Evolutionary conservation across 2,888 invertebrate genomes (phyloP).

Genomic region (Auanema sp.): DNA sequence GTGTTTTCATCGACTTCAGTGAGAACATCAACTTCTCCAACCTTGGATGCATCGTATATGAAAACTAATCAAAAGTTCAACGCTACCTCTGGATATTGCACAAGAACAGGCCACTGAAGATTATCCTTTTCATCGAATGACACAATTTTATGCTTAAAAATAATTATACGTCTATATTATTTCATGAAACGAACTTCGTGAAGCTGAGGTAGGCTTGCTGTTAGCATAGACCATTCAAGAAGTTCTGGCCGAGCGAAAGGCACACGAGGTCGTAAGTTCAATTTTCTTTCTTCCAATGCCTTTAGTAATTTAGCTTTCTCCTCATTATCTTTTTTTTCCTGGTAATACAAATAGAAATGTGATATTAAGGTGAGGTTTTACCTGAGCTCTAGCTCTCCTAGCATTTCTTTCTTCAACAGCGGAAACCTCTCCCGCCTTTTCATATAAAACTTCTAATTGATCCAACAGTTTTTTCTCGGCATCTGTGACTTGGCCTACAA

Average conservation of each 20-base stretch:
- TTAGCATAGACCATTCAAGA: conserved; percentile 46
- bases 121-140: conserved; percentile 67
- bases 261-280: conserved; percentile 61
- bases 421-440: conserved; percentile 28
- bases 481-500: conserved; percentile 30
- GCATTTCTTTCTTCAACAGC: conserved; percentile 37
- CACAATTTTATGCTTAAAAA: conserved; percentile 58
- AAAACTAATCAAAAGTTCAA: background rate
- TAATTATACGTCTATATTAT: too few relatives aligned
- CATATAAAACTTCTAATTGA: conserved; percentile 27
- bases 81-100: conserved; percentile 54
- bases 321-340: conserved; percentile 66
- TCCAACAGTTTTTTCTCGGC: conserved; percentile 35
- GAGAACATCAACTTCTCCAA: conserved; percentile 80
- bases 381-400: conserved; percentile 27
- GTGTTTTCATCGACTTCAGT: conserved; percentile 72
- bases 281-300: conserved; percentile 67
- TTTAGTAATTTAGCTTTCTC: conserved; percentile 66
- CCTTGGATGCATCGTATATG: conserved; percentile 9
- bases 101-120: conserved; percentile 56
- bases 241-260: conserved; percentile 42
- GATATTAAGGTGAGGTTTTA: background rate
- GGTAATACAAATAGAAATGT: too few relatives aligned
- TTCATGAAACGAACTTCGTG: conserved; percentile 30
- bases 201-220: conserved; percentile 43